phyloP scores from a whole-genome alignment of 2,113 vertebrate genomes.

The Sigmodon hispidus region DNA sequence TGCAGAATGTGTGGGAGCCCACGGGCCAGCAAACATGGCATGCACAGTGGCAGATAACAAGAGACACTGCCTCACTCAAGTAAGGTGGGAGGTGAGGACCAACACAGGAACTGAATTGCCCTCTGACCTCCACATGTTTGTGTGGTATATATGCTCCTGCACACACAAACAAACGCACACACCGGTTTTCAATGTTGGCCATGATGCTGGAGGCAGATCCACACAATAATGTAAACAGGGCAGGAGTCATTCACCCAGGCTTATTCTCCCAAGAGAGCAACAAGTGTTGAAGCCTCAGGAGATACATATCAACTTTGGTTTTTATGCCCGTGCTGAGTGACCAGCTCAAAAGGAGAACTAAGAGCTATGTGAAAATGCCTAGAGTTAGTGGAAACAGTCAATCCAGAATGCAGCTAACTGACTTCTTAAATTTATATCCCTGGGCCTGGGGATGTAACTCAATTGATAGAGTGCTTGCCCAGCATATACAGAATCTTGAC shows the following conservation, averaged over 20 bases:
- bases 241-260: too few relatives aligned
- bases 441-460: not conserved
- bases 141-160: not conserved
- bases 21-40: not conserved
- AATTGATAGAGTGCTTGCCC: not conserved
- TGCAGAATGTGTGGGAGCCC: not conserved
- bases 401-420: not conserved
- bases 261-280: too few relatives aligned
- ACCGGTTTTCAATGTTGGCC: not conserved
- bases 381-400: not conserved
- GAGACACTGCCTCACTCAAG: not conserved
- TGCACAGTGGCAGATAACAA: not conserved
- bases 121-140: not conserved
- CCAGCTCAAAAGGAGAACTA: too few relatives aligned
- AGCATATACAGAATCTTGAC: not conserved
- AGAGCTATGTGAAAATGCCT: too few relatives aligned
- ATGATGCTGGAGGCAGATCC: not conserved
- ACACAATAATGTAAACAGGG: not conserved
- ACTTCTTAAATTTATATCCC: not conserved
- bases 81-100: not conserved
- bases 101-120: not conserved
- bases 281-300: too few relatives aligned
- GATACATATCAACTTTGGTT: too few relatives aligned
- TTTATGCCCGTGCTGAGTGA: too few relatives aligned
- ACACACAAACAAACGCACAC: not conserved